A percentile compares a stretch with the other conserved stretches of the same genome.
Conservation (phyloP, 2,113 vertebrate genomes). For the Paramormyrops kingsleyae region DNA sequence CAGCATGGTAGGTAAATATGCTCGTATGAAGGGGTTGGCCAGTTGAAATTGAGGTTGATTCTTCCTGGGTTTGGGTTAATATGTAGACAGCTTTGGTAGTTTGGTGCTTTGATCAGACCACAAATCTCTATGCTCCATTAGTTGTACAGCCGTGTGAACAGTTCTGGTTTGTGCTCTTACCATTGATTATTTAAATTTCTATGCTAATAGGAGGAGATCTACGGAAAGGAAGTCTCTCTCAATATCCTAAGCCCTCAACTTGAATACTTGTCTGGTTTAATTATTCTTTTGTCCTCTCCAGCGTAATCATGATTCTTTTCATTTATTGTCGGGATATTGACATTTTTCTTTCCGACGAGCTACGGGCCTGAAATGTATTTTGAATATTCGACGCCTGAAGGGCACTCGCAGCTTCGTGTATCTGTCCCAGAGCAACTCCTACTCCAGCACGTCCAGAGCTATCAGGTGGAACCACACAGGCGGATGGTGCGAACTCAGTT, state of each 20-base stretch:
- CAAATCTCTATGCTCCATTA: not conserved
- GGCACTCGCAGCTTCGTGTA: not conserved
- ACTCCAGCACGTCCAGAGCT: not conserved
- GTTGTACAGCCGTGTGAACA: not conserved
- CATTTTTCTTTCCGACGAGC: not conserved
- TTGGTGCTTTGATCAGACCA: not conserved
- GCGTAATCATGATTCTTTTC: not conserved
- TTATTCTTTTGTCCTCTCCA: not conserved
- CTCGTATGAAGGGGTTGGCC: not conserved
- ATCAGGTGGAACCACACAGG: constrained; percentile 7
- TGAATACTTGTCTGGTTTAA: not conserved
- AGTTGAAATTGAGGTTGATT: not conserved
- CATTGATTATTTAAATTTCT: not conserved
- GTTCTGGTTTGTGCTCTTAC: not conserved
- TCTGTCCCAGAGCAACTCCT: not conserved
- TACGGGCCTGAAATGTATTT: not conserved
- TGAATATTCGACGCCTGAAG: not conserved
- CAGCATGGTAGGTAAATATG: not conserved
- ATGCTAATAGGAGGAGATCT: not conserved
- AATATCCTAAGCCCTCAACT: not conserved
- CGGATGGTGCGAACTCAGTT: not conserved
- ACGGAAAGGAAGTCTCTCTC: not conserved
- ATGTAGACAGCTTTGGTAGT: not conserved
- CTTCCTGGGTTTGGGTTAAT: not conserved
- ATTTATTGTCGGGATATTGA: not conserved